Evolutionary conservation across 2,113 vertebrate genomes (phyloP).

Genomic region (Oncorhynchus kisutch): DNA sequence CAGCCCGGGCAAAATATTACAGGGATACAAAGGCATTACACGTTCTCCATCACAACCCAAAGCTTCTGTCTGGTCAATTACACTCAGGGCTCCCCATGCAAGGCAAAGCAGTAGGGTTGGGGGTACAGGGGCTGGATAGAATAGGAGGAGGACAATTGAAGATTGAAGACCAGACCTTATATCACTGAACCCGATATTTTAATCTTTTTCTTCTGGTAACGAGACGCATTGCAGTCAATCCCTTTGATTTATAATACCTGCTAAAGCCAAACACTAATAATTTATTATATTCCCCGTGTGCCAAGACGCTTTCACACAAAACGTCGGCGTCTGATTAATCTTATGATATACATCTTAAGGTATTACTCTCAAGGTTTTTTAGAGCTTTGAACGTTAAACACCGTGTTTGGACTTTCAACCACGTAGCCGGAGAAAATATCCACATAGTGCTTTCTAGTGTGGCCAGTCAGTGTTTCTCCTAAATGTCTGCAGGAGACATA

Average conservation of each 20-base stretch:
- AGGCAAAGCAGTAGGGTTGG: not conserved
- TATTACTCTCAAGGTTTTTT: constrained; percentile 32
- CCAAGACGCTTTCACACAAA: constrained; percentile 48
- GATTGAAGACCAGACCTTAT: constrained; percentile 36
- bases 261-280: constrained; percentile 46
- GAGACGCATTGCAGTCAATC: constrained; percentile 38
- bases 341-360: constrained; percentile 30
- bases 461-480: no score
- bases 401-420: not conserved
- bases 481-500: no score
- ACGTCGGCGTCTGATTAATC: constrained; percentile 41
- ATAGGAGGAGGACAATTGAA: constrained; percentile 25
- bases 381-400: constrained; percentile 7
- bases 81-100: constrained; percentile 20
- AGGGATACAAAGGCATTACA: constrained; percentile 71
- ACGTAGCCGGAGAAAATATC: not conserved
- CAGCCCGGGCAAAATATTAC: constrained; percentile 68
- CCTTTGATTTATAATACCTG: constrained; percentile 50
- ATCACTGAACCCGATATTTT: constrained; percentile 43
- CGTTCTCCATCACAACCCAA: constrained; percentile 62
- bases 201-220: constrained; percentile 48
- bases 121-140: not conserved
- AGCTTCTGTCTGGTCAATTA: constrained; percentile 44
- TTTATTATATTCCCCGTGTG: constrained; percentile 49
- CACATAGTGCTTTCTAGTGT: not conserved